phyloP scores from a whole-genome alignment of 2,797 vertebrate species.

The Thalassophryne amazonica region DNA sequence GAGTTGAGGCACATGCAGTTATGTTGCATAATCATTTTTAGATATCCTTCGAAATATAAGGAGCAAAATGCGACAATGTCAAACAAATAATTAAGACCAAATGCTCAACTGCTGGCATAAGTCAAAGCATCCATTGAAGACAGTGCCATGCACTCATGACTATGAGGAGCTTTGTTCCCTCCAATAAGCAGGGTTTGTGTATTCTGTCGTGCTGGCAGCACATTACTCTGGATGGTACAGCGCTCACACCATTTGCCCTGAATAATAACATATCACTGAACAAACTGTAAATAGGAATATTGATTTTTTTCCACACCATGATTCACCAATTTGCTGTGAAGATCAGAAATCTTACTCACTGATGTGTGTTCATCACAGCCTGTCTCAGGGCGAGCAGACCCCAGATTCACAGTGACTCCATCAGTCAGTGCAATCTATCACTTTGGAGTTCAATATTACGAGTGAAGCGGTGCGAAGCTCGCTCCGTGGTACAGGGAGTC shows the following conservation, averaged over 20 bases:
- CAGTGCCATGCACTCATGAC: conserved; percentile 30
- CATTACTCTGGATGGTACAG: conserved; percentile 27
- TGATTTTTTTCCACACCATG: conserved; percentile 56
- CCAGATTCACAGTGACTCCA: neutral
- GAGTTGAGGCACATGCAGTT: conserved; percentile 41
- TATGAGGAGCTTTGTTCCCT: conserved; percentile 24
- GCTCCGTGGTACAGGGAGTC: no score
- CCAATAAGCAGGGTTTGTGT: conserved; percentile 24
- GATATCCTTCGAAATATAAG: conserved; percentile 31
- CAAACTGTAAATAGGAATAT: conserved; percentile 65
- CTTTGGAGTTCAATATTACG: no score
- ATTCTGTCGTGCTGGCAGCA: conserved; percentile 33
- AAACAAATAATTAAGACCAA: conserved; percentile 59
- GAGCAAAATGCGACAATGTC: conserved; percentile 30
- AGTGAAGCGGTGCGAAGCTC: no score
- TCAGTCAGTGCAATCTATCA: conserved; percentile 4
- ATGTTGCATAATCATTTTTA: conserved; percentile 43
- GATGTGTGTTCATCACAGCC: conserved; percentile 40
- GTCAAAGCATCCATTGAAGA: conserved; percentile 62
- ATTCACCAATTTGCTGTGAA: conserved; percentile 49
- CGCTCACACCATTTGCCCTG: conserved; percentile 39
- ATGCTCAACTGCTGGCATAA: conserved; percentile 43
- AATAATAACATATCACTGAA: conserved; percentile 52
- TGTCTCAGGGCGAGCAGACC: conserved; percentile 23
- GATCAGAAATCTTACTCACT: conserved; percentile 36